These are phyloP conservation scores for Amblyjoppa fuscipennis DNA, from an alignment of 2,888 invertebrate species.

Conservation along the genomic window DNA sequence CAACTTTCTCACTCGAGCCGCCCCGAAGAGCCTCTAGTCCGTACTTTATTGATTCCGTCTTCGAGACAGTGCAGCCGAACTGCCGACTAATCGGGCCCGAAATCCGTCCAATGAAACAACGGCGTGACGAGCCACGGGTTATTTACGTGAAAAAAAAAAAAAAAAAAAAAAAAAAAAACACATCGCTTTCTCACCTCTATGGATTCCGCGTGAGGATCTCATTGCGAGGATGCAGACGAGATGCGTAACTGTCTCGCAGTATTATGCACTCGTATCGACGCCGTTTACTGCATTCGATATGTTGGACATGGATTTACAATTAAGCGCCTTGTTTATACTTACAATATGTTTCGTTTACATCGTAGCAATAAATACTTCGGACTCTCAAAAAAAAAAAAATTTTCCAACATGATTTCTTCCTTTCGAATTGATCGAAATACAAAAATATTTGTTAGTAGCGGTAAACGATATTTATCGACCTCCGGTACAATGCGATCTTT, in stretches of 20 bases:
- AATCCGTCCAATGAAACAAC: slow-evolving; percentile 37
- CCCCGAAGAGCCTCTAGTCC: slow-evolving; percentile 47
- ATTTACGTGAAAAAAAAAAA: slow-evolving; percentile 18
- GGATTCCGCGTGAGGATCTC: too few species aligned
- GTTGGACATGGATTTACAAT: slow-evolving; percentile 27
- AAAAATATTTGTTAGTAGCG: too few species aligned
- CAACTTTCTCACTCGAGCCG: background rate
- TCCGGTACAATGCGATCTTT: too few species aligned
- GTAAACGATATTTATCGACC: too few species aligned
- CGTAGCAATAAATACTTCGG: slow-evolving; percentile 42
- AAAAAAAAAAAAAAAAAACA: slow-evolving; percentile 4
- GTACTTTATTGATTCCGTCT: slow-evolving; percentile 50
- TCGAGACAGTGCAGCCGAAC: slow-evolving; percentile 24
- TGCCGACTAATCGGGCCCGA: slow-evolving; percentile 30
- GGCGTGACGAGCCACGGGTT: slow-evolving; percentile 15
- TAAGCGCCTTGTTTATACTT: slow-evolving; percentile 21
- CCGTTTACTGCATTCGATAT: slow-evolving; percentile 47
- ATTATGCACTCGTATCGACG: slow-evolving; percentile 30
- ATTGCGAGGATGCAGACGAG: background rate
- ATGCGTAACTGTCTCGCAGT: slow-evolving; percentile 16
- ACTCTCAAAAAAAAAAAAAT: too few species aligned
- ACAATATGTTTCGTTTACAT: slow-evolving; percentile 29
- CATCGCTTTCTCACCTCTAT: too few species aligned
- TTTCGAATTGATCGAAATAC: too few species aligned
- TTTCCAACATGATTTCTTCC: too few species aligned